Evolutionary conservation across 2,888 invertebrate species (phyloP).

Genomic region (Ectobius pallidus): DNA sequence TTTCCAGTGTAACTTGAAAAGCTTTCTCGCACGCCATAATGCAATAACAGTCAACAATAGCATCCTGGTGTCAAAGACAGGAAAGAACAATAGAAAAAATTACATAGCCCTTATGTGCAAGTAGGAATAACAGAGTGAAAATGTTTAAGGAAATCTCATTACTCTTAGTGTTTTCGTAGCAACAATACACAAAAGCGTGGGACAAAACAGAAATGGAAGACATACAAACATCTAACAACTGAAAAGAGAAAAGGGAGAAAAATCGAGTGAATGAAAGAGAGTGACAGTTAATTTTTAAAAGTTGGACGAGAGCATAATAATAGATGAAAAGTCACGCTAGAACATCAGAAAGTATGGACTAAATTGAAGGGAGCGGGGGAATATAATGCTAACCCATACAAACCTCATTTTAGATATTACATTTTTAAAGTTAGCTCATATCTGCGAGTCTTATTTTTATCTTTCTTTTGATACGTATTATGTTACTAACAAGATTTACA

Average conservation of each 20-base stretch:
- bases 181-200: neutral
- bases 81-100: neutral
- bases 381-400: no score
- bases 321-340: no score
- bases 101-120: no score
- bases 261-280: neutral
- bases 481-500: no score
- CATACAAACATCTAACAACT: neutral
- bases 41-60: neutral
- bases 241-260: neutral
- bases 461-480: no score
- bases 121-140: neutral
- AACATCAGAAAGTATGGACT: no score
- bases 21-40: neutral
- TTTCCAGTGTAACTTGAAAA: neutral
- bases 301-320: no score
- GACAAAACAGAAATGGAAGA: neutral
- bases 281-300: constrained; percentile 7
- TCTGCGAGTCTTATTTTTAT: no score
- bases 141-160: constrained; percentile 25
- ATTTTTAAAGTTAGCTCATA: no score
- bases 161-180: neutral
- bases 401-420: no score
- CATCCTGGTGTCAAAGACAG: neutral
- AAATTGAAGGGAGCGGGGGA: no score